Evolutionary conservation across 2,888 invertebrate species (phyloP).

Genomic region (Drosophila sordidapex): DNA sequence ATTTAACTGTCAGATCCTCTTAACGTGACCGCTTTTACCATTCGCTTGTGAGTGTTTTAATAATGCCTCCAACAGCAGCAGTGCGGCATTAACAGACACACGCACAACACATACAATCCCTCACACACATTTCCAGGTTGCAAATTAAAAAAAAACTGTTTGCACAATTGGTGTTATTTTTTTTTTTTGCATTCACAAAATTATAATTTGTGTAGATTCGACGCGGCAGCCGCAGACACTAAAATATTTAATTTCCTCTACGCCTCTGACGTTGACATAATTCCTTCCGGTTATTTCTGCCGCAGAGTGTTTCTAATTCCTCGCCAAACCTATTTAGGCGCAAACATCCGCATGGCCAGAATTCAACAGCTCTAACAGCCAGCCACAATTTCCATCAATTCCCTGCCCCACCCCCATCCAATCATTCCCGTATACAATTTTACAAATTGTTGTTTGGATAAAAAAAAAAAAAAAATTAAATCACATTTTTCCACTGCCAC

Average conservation of each 20-base stretch:
- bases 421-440: background rate
- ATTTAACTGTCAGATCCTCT: constrained; percentile 68
- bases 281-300: constrained; percentile 78
- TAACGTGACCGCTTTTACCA: constrained; percentile 39
- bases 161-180: constrained; percentile 47
- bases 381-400: constrained; percentile 37
- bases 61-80: constrained; percentile 66
- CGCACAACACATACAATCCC: constrained; percentile 10
- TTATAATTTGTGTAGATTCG: constrained; percentile 66
- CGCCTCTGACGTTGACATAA: constrained; percentile 67
- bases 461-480: constrained; percentile 52
- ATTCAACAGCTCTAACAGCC: constrained; percentile 24
- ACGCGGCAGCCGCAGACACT: constrained; percentile 66
- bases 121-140: constrained; percentile 8
- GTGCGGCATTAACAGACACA: constrained; percentile 50
- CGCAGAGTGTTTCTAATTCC: constrained; percentile 69
- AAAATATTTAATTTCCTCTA: constrained; percentile 80
- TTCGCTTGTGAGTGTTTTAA: constrained; percentile 38
- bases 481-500: constrained; percentile 46
- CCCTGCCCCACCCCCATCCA: background rate
- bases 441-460: constrained; percentile 33
- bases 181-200: constrained; percentile 50
- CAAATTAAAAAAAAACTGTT: constrained; percentile 32
- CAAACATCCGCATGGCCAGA: constrained; percentile 50
- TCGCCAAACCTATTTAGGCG: constrained; percentile 61